Base-by-base conservation (phyloP, 1,140 invertebrate species). In the Drosophila pandora region DNA sequence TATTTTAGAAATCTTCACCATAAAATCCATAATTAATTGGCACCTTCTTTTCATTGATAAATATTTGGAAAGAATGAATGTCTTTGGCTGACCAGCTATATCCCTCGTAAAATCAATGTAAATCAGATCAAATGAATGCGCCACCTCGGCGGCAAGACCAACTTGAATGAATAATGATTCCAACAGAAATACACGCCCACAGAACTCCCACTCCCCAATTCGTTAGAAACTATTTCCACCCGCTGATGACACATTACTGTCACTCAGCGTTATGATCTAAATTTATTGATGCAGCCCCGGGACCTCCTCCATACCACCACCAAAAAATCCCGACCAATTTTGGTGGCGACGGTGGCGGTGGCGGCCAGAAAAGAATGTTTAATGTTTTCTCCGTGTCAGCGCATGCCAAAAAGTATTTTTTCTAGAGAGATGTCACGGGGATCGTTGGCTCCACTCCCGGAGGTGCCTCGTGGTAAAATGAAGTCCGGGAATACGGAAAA, bases 181-280 rank as follows among this genome's bases (percentile, higher is more conserved):
- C 43, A 28, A 61, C 45, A 41, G 28, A 79, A 71, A 73, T 55
- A 48, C 69, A 45, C 75, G 65, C 39, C 50, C 62, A 32, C 25
- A 28, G 25, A 28, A 28, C 9, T 32, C 32, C 32, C 32, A 50
- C 57, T 37, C 45, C 45, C 70, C 56, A 80, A 65, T 83, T 88
- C 74, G 69, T 83, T 83, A 63, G 63, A 79, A 88, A 88, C 77
- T 68, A 88, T 88, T 87, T 84, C 67, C 65, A 69, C 61, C 63
- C 65, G 71, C 76, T 64, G 83, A 79, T 87, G 83, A 87, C 83
- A 88, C 83, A 87, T 87, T 83, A 87, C 75, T 87, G 83, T 87
- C 83, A 87, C 65, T 79, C 63, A 64, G 76, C 70, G 75, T 88
- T 87, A 88, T 83, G 83, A 79, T 75, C 79, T 79, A 87, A 87